A percentile compares a stretch with the other conserved stretches of the same genome.
These are phyloP conservation scores for Phylloscopus trochiloides DNA, from an alignment of 2,113 vertebrate species.

Conservation along the genomic window DNA sequence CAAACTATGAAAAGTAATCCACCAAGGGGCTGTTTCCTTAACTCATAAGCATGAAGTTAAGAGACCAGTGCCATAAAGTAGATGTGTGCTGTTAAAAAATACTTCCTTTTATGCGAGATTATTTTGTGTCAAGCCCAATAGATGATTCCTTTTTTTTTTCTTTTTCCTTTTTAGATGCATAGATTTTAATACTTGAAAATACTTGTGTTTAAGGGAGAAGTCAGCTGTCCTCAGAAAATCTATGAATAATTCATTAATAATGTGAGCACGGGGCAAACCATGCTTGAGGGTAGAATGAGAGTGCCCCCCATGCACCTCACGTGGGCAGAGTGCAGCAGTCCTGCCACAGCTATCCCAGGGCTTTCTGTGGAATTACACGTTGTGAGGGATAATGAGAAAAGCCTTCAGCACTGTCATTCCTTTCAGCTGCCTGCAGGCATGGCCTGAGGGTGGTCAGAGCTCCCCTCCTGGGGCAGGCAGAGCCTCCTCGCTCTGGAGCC, in stretches of 20 bases:
- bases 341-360: neutral
- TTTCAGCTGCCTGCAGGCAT: conserved; percentile 28
- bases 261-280: neutral
- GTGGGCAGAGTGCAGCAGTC: neutral
- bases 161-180: neutral
- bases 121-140: conserved; percentile 36
- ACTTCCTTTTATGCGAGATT: conserved; percentile 48
- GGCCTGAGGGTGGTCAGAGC: neutral
- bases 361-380: neutral
- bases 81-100: conserved; percentile 68
- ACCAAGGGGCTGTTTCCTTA: conserved; percentile 69
- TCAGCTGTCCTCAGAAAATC: neutral
- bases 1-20: conserved; percentile 76
- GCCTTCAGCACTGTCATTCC: neutral
- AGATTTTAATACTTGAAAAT: neutral
- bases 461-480: neutral
- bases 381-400: neutral
- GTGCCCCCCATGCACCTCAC: neutral
- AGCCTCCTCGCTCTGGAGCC: rapidly evolving
- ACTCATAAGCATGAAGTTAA: conserved; percentile 67
- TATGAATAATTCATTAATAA: neutral
- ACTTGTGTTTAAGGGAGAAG: neutral
- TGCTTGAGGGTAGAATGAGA: neutral
- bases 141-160: conserved; percentile 41
- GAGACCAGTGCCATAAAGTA: conserved; percentile 63